Conservation (phyloP, 2,888 invertebrate genomes). For the Luperina nickerlii region DNA sequence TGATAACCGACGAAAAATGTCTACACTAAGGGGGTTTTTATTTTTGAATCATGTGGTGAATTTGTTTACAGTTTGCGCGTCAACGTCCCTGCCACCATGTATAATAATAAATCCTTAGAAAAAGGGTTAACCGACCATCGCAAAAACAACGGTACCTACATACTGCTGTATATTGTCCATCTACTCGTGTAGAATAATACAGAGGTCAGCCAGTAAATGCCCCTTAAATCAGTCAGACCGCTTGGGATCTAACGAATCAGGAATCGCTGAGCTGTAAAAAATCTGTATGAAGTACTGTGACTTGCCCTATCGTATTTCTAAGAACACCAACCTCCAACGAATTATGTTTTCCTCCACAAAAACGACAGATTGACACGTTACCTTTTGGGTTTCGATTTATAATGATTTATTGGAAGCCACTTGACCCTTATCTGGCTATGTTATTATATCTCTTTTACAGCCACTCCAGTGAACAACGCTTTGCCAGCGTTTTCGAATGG, state of each 20-base stretch:
- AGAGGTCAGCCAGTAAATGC: conserved; percentile 4
- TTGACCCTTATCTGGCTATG: conserved; percentile 33
- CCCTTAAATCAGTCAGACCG: conserved; percentile 5
- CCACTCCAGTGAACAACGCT: conserved; percentile 48
- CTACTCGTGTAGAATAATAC: not conserved
- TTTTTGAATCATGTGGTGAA: too few species aligned
- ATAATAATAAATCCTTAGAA: not conserved
- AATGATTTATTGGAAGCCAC: conserved; percentile 50
- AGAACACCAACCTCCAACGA: not conserved
- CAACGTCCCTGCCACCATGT: not conserved
- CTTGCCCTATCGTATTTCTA: not conserved
- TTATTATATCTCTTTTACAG: conserved; percentile 58
- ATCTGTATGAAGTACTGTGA: conserved; percentile 7
- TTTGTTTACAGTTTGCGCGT: too few species aligned
- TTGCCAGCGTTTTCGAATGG: conserved; percentile 41
- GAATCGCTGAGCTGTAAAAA: conserved; percentile 9
- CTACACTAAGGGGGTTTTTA: too few species aligned
- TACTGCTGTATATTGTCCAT: not conserved
- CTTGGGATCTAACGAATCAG: conserved; percentile 21
- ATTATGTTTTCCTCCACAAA: conserved; percentile 28
- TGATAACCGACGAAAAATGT: too few species aligned
- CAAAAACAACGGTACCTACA: not conserved
- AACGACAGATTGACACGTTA: conserved; percentile 30
- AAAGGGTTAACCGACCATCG: not conserved
- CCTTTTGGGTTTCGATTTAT: conserved; percentile 25